Base-by-base conservation (phyloP, 2,113 vertebrate species). In the Misgurnus anguillicaudatus region DNA sequence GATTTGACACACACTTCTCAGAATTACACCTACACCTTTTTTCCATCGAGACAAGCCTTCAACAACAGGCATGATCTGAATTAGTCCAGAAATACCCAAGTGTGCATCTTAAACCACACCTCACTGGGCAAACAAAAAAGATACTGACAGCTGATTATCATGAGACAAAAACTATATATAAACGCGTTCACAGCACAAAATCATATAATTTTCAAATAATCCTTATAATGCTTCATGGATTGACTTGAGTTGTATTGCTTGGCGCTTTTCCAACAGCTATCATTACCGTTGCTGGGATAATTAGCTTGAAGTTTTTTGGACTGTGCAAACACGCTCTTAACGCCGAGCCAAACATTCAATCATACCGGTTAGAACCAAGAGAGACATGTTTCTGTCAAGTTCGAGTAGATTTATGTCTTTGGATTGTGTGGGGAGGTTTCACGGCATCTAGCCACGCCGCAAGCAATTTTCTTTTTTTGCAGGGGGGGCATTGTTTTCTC, bases 351-450 rank as follows among this genome's bases (percentile, higher is more conserved):
- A 67, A 82, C 71, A 47, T 53, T 57, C 47, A 70, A 57, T 71
- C 74, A 76, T 42, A 71, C 19, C 66, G 19, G 31, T 80, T 48
- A 31, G n/a, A 77, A n/a, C 74, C 13, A 11, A 57, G 31, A 61
- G 45, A 53, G 73, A 76, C 73, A 64, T 51, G 73, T 76, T 76
- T 51, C 61, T 76, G 73, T 76, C 61, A 76, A 41, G 71, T 76
- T 24, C 45, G 53, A 64, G 71, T 6, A 53, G 73, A 76, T 76
- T 76, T 64, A 76, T 53, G 73, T 38, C 61, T 51, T 53, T 13
- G 21, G 21, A 62, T 48, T 75, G 57, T 62, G 58, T 4, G 4
- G 45, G 19, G 45, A 39, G 61, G 58, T 39, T 64, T 64, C 61
- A 76, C 31, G 31, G 60, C 45, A 53, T 76, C 60, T 76, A n/a